Evolutionary conservation across 2,888 invertebrate species (phyloP).

Genomic region (Noctua pronuba): DNA sequence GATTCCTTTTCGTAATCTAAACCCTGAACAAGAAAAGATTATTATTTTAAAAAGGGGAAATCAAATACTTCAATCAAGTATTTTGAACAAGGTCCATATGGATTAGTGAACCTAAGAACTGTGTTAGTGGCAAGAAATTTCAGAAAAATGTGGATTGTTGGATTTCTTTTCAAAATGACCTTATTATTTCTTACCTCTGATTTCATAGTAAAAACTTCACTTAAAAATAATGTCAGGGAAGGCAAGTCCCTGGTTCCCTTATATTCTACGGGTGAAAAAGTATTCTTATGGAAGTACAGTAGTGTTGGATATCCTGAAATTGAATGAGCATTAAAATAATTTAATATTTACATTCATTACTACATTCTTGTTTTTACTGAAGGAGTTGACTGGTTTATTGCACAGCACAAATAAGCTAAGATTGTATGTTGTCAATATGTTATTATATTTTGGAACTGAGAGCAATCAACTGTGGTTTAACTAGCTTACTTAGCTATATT

Average conservation of each 20-base stretch:
- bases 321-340: not conserved
- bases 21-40: conserved; percentile 66
- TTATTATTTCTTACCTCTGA: conserved; percentile 84
- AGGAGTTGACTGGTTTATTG: not conserved
- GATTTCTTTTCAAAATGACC: not conserved
- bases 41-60: not conserved
- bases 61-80: not conserved
- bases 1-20: conserved; percentile 69
- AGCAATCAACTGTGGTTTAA: not conserved
- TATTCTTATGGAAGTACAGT: conserved; percentile 94
- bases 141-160: not conserved
- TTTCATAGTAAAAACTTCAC: conserved; percentile 89
- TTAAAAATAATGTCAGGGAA: conserved; percentile 94
- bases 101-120: not conserved
- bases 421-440: not conserved
- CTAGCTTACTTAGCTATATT: not conserved
- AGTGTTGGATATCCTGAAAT: conserved; percentile 92
- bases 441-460: not conserved
- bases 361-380: not conserved
- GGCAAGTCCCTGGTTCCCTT: conserved; percentile 94
- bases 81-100: not conserved
- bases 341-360: not conserved
- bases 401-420: not conserved
- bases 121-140: not conserved
- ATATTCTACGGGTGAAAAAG: conserved; percentile 93